Conservation (phyloP, 2,113 vertebrate genomes). For the Nerophis ophidion region DNA sequence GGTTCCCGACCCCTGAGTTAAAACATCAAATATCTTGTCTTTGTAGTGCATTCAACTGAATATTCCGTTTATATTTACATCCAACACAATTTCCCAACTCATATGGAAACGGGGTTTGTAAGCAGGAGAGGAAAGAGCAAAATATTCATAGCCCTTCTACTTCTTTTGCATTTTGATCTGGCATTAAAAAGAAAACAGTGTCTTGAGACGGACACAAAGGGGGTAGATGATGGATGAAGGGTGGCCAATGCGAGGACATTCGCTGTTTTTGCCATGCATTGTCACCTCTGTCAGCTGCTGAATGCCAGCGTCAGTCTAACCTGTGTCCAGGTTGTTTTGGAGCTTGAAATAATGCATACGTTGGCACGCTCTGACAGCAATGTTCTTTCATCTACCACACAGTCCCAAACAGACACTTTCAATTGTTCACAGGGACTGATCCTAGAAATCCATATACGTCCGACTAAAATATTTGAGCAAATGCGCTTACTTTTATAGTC, state of each 20-base stretch:
- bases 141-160: too few relatives aligned
- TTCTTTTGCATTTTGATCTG: too few relatives aligned
- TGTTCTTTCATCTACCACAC: slow-evolving; percentile 27
- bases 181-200: too few relatives aligned
- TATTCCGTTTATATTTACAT: too few relatives aligned
- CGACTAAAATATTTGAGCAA: not conserved
- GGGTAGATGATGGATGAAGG: not conserved
- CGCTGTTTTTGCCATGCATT: slow-evolving; percentile 60
- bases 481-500: not conserved
- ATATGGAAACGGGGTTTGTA: too few relatives aligned
- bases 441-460: not conserved
- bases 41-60: too few relatives aligned
- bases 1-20: too few relatives aligned
- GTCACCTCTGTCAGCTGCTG: slow-evolving; percentile 57
- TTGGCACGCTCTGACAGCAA: slow-evolving; percentile 13
- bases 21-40: too few relatives aligned
- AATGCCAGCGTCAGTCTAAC: slow-evolving; percentile 67
- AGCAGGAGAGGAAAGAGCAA: too few relatives aligned
- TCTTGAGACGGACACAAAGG: not conserved
- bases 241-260: slow-evolving; percentile 48
- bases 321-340: slow-evolving; percentile 53
- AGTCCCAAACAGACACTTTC: not conserved
- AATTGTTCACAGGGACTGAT: too few relatives aligned
- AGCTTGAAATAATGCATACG: slow-evolving; percentile 22
- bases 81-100: too few relatives aligned